Base-by-base conservation (phyloP, 2,888 invertebrate genomes). In the Apotomis capreana region DNA sequence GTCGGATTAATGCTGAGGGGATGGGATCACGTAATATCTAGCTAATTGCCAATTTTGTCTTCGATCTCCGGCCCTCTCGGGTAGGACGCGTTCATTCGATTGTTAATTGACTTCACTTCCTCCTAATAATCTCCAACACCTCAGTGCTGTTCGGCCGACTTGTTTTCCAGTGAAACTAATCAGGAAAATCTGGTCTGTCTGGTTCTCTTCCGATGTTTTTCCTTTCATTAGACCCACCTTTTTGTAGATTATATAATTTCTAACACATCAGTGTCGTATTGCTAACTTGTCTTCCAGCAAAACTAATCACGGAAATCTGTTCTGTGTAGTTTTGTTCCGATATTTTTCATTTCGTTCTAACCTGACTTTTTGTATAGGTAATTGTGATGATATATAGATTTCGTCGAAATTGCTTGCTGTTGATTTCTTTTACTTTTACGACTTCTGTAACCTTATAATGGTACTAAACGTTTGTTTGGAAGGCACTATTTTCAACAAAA, bases 31-130 rank as follows among this genome's bases (percentile, higher is more conserved):
- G 84, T 87, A 85, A 89, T 88, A 82, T 87, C 83, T 83, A 78
- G 79, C 85, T 90, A 89, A 91, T 92, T 88, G 91, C 79, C 92
- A 91, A 92, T 91, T 88, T 88, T 78, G 82, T 78, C 77, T 88
- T 89, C 88, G 86, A 91, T 91, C 87, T 91, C 91, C 91, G 91
- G 89, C 82, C 77, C 78, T 76, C 78, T 72, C 54, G 69, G 65
- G 57, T 81, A 81, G 82, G 81, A 82, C 80, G 81, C 80, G 80
- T 78, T 79, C 80, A 83, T 86, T 83, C 79, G 79, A 76, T 82
- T 76, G 82, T 80, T 84, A 85, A 87, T 85, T 84, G 82, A 77
- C 76, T 74, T 74, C 65, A 74, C 79, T 81, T 82, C 82, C 81
- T 80, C 76, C 77, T 77, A 76, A 74, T 72, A 76, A 77, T 77